Evolutionary conservation across 2,113 vertebrate genomes (phyloP).

Genomic region (Pica pica): DNA sequence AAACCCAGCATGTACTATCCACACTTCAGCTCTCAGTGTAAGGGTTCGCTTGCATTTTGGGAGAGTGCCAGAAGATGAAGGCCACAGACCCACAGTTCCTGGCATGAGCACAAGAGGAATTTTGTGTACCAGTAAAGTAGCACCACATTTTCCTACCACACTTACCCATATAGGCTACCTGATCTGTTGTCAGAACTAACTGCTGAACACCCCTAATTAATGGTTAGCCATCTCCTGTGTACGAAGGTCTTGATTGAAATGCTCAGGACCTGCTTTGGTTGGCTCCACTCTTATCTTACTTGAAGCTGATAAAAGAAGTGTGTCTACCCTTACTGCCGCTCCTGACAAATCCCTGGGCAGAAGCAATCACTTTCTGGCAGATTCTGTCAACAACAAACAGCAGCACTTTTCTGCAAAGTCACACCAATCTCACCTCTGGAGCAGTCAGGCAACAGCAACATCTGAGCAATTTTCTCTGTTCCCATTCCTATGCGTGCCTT

Average conservation of each 20-base stretch:
- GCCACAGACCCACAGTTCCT: background rate
- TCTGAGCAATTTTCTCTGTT: background rate
- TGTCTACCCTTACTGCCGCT: background rate
- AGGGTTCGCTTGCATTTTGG: background rate
- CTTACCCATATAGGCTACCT: background rate
- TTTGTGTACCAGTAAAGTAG: background rate
- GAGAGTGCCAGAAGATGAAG: background rate
- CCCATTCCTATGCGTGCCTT: background rate
- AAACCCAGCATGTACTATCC: fast-evolving
- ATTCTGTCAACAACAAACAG: conserved; percentile 23
- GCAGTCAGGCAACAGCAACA: background rate
- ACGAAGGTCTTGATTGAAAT: background rate
- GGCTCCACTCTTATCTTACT: conserved; percentile 54
- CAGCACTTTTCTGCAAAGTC: background rate
- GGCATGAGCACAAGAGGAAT: background rate
- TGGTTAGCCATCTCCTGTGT: background rate
- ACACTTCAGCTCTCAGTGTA: background rate
- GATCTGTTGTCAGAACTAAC: background rate
- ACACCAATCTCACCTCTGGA: background rate
- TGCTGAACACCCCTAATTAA: background rate
- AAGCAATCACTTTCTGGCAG: conserved; percentile 6
- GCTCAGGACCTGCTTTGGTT: background rate
- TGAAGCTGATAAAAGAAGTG: conserved; percentile 11
- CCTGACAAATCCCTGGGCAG: background rate
- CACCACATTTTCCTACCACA: background rate